Evolutionary conservation across 35 echinoderm and acorn worm species (phyloP).

Genomic region (Heliocidaris tuberculata): DNA sequence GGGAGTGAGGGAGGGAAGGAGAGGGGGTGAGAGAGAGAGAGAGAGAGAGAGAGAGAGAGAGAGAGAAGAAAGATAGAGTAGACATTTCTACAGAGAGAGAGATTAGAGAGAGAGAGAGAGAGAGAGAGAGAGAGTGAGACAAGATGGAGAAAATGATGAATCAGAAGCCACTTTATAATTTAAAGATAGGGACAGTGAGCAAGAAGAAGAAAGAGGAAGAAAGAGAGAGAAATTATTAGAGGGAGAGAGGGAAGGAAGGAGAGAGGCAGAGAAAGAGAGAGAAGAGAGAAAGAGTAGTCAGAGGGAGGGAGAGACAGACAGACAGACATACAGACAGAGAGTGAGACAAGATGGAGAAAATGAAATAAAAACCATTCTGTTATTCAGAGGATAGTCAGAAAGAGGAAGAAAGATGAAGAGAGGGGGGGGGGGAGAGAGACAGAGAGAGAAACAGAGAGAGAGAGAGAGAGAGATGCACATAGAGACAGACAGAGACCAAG

Average conservation of each 20-base stretch:
- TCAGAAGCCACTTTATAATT: too few species aligned
- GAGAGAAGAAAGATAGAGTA: background rate
- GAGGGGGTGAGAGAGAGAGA: too few species aligned
- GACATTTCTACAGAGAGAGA: background rate
- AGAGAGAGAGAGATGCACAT: too few species aligned
- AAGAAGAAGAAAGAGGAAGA: background rate
- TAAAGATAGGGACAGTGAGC: too few species aligned
- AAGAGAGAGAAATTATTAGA: background rate
- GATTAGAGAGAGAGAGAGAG: background rate
- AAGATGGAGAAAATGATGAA: background rate
- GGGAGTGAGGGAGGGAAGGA: too few species aligned
- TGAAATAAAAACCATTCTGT: too few species aligned
- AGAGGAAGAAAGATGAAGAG: too few species aligned
- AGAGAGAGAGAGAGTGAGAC: background rate
- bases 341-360: background rate
- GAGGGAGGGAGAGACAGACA: background rate
- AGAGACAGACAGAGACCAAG: too few species aligned
- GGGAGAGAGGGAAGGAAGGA: background rate
- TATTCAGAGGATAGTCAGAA: too few species aligned
- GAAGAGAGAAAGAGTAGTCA: background rate
- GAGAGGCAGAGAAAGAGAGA: background rate
- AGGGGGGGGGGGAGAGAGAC: too few species aligned
- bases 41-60: background rate
- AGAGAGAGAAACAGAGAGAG: too few species aligned
- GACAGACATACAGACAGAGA: background rate